These are phyloP conservation scores for Pterocles gutturalis DNA, from an alignment of 2,113 vertebrate species.

Conservation along the genomic window DNA sequence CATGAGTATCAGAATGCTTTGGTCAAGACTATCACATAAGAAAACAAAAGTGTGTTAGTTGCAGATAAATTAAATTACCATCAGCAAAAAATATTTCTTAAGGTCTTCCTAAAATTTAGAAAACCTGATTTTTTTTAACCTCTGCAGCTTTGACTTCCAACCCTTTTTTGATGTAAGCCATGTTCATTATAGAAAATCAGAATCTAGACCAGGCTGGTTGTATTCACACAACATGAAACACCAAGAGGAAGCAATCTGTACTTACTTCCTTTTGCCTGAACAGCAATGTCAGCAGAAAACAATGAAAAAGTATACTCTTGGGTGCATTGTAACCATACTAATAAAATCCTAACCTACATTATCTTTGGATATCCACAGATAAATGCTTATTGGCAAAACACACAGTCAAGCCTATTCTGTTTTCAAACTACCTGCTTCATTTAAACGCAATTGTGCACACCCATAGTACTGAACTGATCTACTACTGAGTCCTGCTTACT, in stretches of 20 bases:
- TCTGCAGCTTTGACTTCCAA: neutral
- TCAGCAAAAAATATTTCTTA: neutral
- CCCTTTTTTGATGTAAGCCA: neutral
- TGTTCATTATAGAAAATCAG: neutral
- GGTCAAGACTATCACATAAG: fast-evolving
- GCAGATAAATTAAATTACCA: neutral
- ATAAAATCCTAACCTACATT: neutral
- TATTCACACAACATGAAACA: neutral
- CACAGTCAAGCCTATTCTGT: neutral
- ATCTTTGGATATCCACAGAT: neutral
- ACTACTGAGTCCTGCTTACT: neutral
- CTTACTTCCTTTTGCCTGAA: neutral
- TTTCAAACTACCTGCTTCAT: neutral
- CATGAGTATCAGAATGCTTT: neutral
- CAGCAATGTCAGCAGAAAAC: neutral
- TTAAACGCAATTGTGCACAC: neutral
- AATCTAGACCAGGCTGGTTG: neutral
- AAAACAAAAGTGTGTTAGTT: neutral
- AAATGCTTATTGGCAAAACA: neutral
- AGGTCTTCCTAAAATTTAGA: neutral
- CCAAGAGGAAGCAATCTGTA: neutral
- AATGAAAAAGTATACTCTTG: neutral
- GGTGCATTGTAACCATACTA: neutral
- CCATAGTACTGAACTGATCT: neutral
- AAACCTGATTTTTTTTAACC: neutral